Base-by-base conservation (phyloP, 2,797 vertebrate species). In the Lepus oiostolus region DNA sequence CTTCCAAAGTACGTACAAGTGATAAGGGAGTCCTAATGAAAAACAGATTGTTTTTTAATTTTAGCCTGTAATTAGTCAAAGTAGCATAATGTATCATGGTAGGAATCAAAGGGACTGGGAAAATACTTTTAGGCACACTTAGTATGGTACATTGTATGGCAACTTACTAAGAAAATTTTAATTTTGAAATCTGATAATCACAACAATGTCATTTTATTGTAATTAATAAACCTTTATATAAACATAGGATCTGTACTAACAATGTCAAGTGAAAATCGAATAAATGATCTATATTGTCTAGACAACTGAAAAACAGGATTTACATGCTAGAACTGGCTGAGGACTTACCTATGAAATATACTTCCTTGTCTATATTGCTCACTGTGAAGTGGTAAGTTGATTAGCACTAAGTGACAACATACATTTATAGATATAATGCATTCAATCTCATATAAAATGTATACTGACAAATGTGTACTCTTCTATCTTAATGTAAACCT, bases 31-130 rank as follows among this genome's bases (percentile, higher is more conserved):
- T 81, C 30, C 21, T 70, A 92, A 88, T 3, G 4, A 79, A 80
- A 91, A 47, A 85, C 63, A 24, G 16, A 88, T 5, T n/a, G 14
- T 28, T 80, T 86, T 84, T 93, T 81, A 88, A 62, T 76, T 90
- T 91, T 87, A 85, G 75, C 74, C 74, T 91, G 38, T 70, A 74
- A 65, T 50, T 88, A 65, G 63, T 52, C 6, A 67, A 77, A 75
- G 22, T 52, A 70, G 67, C 14, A 63, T 28, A 86, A 77, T 62
- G 11, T 24, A 67, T 62, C n/a, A 87, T 16, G 19, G 85, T 12
- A 93, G 58, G 32, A 95, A 96, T 72, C 62, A 95, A 81, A 82
- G 50, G 75, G 76, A 95, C 54, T 58, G 9, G 21, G 70, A n/a
- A 70, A 74, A 63, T 68, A 90, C 47, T 88, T 88, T 79, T 68